These are phyloP conservation scores for Eilema sororculum DNA, from an alignment of 2,888 invertebrate genomes.

Conservation along the genomic window DNA sequence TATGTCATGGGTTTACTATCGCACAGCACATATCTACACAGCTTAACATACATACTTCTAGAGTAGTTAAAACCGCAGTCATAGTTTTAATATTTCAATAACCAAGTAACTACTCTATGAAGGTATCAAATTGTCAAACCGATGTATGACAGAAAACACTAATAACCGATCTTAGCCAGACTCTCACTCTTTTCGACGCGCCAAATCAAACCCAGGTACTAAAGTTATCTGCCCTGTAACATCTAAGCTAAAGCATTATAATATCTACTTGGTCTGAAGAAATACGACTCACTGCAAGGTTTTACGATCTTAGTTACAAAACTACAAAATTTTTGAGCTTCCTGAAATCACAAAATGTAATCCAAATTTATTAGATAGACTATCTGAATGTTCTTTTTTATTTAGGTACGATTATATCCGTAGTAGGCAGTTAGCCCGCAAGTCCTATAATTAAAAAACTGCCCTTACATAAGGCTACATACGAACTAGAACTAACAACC, in stretches of 20 bases:
- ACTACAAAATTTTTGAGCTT: slow-evolving; percentile 80
- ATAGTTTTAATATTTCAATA: too few relatives aligned
- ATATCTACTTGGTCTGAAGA: slow-evolving; percentile 69
- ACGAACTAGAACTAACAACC: slow-evolving; percentile 66
- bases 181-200: background rate
- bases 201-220: background rate
- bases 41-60: background rate
- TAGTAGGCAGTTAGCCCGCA: slow-evolving; percentile 36
- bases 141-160: background rate
- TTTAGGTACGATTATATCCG: slow-evolving; percentile 38
- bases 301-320: slow-evolving; percentile 53
- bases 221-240: slow-evolving; percentile 33
- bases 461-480: slow-evolving; percentile 40
- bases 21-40: too few relatives aligned
- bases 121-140: background rate
- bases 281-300: slow-evolving; percentile 41
- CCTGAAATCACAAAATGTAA: slow-evolving; percentile 54
- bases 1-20: too few relatives aligned
- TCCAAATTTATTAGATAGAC: slow-evolving; percentile 43
- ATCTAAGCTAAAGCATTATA: slow-evolving; percentile 54
- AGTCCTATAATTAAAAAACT: slow-evolving; percentile 32
- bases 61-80: background rate
- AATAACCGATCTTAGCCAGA: background rate
- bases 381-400: slow-evolving; percentile 29
- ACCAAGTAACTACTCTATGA: background rate